These are phyloP conservation scores for Acomys russatus DNA, from an alignment of 2,797 vertebrate species.

Conservation along the genomic window DNA sequence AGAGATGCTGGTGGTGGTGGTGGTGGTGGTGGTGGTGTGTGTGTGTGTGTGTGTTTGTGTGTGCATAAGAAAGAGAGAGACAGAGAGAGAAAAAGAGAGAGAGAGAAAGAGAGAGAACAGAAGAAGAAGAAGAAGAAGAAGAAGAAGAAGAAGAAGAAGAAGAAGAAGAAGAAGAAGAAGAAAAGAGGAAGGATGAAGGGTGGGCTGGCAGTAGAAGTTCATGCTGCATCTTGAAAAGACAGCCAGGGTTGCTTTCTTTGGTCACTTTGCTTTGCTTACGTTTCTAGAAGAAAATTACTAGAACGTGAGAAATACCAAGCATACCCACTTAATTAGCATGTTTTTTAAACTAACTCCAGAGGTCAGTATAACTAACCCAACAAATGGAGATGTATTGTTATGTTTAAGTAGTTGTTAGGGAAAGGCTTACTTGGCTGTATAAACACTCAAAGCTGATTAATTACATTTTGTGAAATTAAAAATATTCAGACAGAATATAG, in stretches of 20 bases:
- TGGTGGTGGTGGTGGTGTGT: too few relatives aligned
- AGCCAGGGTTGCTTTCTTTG: neutral
- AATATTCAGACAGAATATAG: neutral
- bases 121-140: rapidly evolving
- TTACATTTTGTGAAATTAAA: neutral
- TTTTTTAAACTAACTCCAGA: neutral
- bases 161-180: rapidly evolving
- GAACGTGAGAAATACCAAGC: neutral
- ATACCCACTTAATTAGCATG: neutral
- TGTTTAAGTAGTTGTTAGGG: neutral
- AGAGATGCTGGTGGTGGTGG: too few relatives aligned
- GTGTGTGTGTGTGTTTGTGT: too few relatives aligned
- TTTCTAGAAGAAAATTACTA: neutral
- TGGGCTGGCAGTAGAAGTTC: neutral
- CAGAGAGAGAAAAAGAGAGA: neutral
- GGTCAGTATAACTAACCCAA: neutral
- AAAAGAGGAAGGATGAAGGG: neutral
- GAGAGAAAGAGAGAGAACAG: too few relatives aligned
- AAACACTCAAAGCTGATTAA: neutral
- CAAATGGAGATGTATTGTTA: neutral
- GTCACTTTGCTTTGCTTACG: neutral
- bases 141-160: neutral
- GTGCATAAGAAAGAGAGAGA: neutral
- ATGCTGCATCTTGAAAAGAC: neutral
- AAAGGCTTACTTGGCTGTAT: neutral